These are phyloP conservation scores for Nyctibius bracteatus DNA, from an alignment of 2,113 vertebrate genomes.

Conservation along the genomic window DNA sequence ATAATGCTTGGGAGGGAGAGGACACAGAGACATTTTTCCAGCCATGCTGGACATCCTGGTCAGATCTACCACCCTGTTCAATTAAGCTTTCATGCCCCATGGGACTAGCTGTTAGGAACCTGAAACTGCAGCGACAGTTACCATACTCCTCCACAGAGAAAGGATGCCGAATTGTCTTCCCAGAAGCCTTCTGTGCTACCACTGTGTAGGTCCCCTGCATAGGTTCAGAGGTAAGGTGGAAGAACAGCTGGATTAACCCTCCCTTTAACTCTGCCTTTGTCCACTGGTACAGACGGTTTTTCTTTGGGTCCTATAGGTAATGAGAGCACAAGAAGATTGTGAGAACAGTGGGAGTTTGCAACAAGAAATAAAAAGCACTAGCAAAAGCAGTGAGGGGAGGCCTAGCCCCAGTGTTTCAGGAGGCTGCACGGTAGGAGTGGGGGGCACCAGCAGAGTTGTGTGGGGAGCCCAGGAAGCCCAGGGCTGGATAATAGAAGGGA, in stretches of 20 bases:
- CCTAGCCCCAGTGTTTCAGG: background rate
- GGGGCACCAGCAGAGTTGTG: background rate
- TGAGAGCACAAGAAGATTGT: background rate
- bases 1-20: background rate
- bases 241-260: conserved; percentile 68
- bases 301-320: conserved; percentile 66
- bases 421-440: background rate
- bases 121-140: conserved; percentile 11
- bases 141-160: conserved; percentile 76
- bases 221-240: conserved; percentile 74
- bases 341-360: background rate
- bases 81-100: background rate
- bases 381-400: background rate
- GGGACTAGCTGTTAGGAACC: background rate
- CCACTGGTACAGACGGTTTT: conserved; percentile 75
- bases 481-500: background rate
- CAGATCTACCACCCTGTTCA: background rate
- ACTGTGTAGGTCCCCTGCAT: conserved; percentile 65
- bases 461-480: background rate
- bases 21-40: background rate
- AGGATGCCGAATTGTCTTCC: background rate
- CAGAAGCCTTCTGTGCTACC: conserved; percentile 35
- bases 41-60: background rate
- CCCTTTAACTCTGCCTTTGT: conserved; percentile 7
- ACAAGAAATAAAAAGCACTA: background rate